Base-by-base conservation (phyloP, 2,797 vertebrate species). In the Tragopan temminckii region DNA sequence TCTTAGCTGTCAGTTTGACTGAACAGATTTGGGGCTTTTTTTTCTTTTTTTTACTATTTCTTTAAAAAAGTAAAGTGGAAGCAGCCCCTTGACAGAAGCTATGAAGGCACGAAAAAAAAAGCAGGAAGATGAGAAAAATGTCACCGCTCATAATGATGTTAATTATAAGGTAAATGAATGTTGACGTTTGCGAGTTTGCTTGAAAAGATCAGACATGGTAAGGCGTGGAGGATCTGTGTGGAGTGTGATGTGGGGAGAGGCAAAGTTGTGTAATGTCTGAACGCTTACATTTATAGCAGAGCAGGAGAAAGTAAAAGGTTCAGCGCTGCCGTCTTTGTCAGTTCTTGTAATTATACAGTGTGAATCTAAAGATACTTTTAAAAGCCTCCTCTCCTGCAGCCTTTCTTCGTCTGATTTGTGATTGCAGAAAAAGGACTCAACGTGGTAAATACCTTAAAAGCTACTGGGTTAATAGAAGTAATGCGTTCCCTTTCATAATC, bases 121-220 rank as follows among this genome's bases (percentile, higher is more conserved):
- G 55, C 43, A 31, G 78, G 20, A 82, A 90, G 83, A 94, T 61
- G 90, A 69, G 85, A 87, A 91, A 95, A 95, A 87, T 90, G 88
- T 91, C 94, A 77, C 13, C 3, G 66, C 88, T 93, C 7, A 16
- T 94, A 82, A 95, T 81, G 93, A 85, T 92, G 86, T 89, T 96
- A 96, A 96, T 96, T 96, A 92, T 18, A 59, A 94, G 94, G 93
- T 55, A 93, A 94, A 94, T 78, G 80, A 69, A 52, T 90, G 88
- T 87, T 96, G 96, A 50, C 90, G 82, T 95, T 91, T 93, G 83
- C 33, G 78, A 71, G 83, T 64, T 84, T 42, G 62, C 83, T 52
- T 87, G 93, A 64, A 89, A 74, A 80, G 91, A 86, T 85, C 64
- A 40, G 91, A 53, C 43, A 5, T 4, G 3, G 43, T 5, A 20